Conservation (phyloP, 2,888 invertebrate species). For the Rapana venosa region DNA sequence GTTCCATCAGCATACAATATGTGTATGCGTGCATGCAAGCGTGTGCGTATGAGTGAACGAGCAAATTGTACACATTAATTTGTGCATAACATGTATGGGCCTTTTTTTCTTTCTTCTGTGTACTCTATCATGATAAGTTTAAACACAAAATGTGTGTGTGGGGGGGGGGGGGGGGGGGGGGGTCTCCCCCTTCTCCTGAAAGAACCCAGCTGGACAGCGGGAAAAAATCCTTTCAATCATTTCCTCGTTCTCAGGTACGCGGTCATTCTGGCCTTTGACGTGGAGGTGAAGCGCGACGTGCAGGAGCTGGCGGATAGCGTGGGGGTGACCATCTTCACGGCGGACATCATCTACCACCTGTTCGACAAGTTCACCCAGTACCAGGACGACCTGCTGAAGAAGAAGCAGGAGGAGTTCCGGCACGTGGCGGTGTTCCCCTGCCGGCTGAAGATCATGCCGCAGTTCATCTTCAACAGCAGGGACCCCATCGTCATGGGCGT, state of each 20-base stretch:
- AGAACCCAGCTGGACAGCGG: no score
- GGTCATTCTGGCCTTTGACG: slow-evolving; percentile 99
- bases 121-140: no score
- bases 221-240: no score
- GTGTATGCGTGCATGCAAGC: no score
- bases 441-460: slow-evolving; percentile 88
- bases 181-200: not conserved
- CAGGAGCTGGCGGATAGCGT: slow-evolving; percentile 97
- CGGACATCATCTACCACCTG: slow-evolving; percentile 99
- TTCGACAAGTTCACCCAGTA: slow-evolving; percentile 94
- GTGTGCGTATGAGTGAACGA: no score
- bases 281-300: slow-evolving; percentile 97
- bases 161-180: no score
- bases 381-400: slow-evolving; percentile 91
- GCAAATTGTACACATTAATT: no score
- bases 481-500: slow-evolving; percentile 99
- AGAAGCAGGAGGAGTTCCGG: slow-evolving; percentile 96
- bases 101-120: no score
- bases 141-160: no score
- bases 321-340: slow-evolving; percentile 89
- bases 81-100: no score
- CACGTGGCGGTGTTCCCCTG: slow-evolving; percentile 99
- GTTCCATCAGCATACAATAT: no score
- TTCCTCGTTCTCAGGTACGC: slow-evolving; percentile 90
- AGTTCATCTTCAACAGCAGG: slow-evolving; percentile 97